Percentiles rank a stretch among this genome's conserved stretches.
phyloP scores from a whole-genome alignment of 2,113 vertebrate species.

The Microcebus tavaratra region DNA sequence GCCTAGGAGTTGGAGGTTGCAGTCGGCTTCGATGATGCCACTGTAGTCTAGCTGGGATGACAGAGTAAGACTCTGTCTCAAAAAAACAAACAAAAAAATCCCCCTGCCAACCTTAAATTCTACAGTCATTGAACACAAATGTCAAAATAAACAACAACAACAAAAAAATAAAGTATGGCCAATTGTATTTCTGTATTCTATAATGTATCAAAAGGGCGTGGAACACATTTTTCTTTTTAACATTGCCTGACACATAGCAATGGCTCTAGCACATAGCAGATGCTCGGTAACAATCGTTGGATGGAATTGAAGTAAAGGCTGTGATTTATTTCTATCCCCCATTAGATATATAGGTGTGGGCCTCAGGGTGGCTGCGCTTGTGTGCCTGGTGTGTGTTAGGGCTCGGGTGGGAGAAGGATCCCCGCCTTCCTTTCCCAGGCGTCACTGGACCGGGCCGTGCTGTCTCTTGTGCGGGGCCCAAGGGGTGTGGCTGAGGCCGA shows the following conservation, averaged over 20 bases:
- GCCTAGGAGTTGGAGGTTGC: too few species aligned
- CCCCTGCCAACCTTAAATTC: too few species aligned
- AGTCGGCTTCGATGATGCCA: too few species aligned
- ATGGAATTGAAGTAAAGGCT: not conserved
- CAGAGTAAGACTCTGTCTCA: too few species aligned
- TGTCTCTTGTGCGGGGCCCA: not conserved
- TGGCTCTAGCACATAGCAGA: not conserved
- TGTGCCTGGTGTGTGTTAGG: not conserved
- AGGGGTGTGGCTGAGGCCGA: not conserved
- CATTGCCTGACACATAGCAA: not conserved
- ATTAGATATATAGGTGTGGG: not conserved
- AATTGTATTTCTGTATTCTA: not conserved
- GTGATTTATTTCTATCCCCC: not conserved
- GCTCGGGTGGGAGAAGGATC: not conserved
- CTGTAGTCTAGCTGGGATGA: too few species aligned
- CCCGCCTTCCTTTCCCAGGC: not conserved
- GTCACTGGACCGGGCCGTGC: not conserved
- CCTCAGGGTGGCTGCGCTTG: not conserved
- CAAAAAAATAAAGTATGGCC: too few species aligned
- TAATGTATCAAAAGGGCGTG: not conserved
- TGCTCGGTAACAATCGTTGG: not conserved
- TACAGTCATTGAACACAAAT: too few species aligned
- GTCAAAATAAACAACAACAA: too few species aligned
- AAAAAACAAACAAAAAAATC: too few species aligned
- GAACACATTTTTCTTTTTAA: not conserved